Percentiles rank a stretch among this genome's conserved stretches.
Evolutionary conservation across 2,888 invertebrate genomes (phyloP).

Genomic region (Pyrgus malvae): DNA sequence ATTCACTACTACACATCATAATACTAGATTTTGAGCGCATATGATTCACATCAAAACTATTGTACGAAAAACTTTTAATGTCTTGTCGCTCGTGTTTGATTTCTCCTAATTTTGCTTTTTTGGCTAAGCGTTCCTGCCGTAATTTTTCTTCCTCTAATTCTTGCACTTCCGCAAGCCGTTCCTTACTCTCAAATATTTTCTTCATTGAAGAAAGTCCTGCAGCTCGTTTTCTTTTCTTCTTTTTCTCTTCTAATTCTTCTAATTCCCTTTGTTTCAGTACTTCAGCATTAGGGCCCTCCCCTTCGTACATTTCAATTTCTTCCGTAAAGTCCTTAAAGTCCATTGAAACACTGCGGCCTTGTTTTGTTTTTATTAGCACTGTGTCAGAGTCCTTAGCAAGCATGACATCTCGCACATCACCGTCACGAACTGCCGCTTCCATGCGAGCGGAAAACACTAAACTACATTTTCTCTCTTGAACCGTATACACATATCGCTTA

Average conservation of each 20-base stretch:
- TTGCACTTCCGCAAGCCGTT: slow-evolving; percentile 84
- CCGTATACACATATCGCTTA: slow-evolving; percentile 87
- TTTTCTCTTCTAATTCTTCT: slow-evolving; percentile 77
- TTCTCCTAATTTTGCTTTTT: slow-evolving; percentile 70
- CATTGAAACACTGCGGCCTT: slow-evolving; percentile 88
- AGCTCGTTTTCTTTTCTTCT: slow-evolving; percentile 83
- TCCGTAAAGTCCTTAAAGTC: slow-evolving; percentile 83
- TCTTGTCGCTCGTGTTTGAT: slow-evolving; percentile 73
- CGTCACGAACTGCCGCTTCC: slow-evolving; percentile 89
- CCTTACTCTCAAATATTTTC: slow-evolving; percentile 90
- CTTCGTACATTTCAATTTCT: slow-evolving; percentile 84
- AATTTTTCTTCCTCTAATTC: slow-evolving; percentile 81
- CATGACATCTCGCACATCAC: slow-evolving; percentile 89
- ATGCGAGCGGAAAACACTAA: slow-evolving; percentile 88
- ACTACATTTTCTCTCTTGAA: slow-evolving; percentile 87
- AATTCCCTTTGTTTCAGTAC: slow-evolving; percentile 83
- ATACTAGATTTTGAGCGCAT: slow-evolving; percentile 78
- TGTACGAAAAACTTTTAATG: slow-evolving; percentile 66
- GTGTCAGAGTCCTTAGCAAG: slow-evolving; percentile 89
- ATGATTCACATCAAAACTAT: slow-evolving; percentile 75
- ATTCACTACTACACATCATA: slow-evolving; percentile 74
- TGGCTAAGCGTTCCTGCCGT: slow-evolving; percentile 61
- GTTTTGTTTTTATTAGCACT: slow-evolving; percentile 86
- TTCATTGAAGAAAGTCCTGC: slow-evolving; percentile 84
- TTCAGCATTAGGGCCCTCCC: slow-evolving; percentile 86